Conservation (phyloP, 2,888 invertebrate genomes). For the Phengaris alcon region DNA sequence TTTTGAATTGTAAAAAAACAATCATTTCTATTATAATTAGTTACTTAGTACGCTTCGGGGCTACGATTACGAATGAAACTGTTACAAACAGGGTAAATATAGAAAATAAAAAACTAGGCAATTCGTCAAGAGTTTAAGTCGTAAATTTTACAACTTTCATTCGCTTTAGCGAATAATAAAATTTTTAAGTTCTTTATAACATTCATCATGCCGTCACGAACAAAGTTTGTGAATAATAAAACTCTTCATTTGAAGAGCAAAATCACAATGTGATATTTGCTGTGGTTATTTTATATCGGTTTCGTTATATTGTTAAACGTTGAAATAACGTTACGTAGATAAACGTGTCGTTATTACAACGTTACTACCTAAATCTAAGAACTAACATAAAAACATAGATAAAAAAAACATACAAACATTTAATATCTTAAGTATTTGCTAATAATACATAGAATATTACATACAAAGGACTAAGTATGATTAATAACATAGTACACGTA, state of each 20-base stretch:
- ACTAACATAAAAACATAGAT: too few species aligned
- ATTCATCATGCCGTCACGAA: constrained; percentile 72
- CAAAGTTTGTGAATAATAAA: constrained; percentile 73
- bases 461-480: neutral
- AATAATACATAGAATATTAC: too few species aligned
- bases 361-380: too few species aligned
- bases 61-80: neutral
- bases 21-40: too few species aligned
- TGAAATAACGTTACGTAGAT: too few species aligned
- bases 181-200: constrained; percentile 66
- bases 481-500: neutral
- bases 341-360: too few species aligned
- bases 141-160: constrained; percentile 58
- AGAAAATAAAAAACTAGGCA: constrained; percentile 21
- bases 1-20: too few species aligned
- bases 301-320: neutral
- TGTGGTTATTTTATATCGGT: constrained; percentile 34
- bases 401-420: too few species aligned
- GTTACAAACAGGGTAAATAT: constrained; percentile 13
- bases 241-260: constrained; percentile 45
- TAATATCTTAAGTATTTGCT: too few species aligned
- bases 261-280: constrained; percentile 36
- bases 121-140: constrained; percentile 43
- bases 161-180: constrained; percentile 62
- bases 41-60: too few species aligned